These are phyloP conservation scores for Dipodomys merriami DNA, from an alignment of 2,113 vertebrate genomes.

Conservation along the genomic window DNA sequence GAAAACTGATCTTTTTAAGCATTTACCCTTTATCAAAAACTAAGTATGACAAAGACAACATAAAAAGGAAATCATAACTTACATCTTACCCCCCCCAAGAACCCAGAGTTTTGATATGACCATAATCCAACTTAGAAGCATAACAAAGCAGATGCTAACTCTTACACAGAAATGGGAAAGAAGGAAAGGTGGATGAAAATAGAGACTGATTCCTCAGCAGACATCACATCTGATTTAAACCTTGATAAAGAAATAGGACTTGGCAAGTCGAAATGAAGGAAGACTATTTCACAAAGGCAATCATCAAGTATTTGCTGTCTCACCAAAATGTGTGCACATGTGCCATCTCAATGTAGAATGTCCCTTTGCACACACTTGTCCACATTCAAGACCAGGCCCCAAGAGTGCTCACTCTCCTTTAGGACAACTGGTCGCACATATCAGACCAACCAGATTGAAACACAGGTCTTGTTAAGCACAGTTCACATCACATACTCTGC, in stretches of 20 bases:
- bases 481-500: slow-evolving; percentile 57
- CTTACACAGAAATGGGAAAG: neutral
- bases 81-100: slow-evolving; percentile 10
- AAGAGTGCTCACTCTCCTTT: neutral
- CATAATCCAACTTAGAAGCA: neutral
- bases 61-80: neutral
- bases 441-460: slow-evolving; percentile 36
- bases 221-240: slow-evolving; percentile 8
- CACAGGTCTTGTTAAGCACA: slow-evolving; percentile 32
- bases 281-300: slow-evolving; percentile 49
- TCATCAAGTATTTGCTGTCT: neutral
- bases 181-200: neutral
- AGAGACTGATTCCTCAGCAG: neutral
- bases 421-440: slow-evolving; percentile 19
- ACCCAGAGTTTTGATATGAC: neutral
- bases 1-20: neutral
- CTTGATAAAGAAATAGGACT: slow-evolving; percentile 24
- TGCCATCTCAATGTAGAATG: neutral
- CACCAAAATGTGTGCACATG: neutral
- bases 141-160: slow-evolving; percentile 11
- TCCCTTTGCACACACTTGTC: slow-evolving; percentile 16
- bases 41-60: neutral
- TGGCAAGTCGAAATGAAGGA: slow-evolving; percentile 45
- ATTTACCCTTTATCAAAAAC: neutral
- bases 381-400: neutral